These are phyloP conservation scores for Pantelozetes paolii DNA, from an alignment of 2,888 invertebrate genomes.

Conservation along the genomic window DNA sequence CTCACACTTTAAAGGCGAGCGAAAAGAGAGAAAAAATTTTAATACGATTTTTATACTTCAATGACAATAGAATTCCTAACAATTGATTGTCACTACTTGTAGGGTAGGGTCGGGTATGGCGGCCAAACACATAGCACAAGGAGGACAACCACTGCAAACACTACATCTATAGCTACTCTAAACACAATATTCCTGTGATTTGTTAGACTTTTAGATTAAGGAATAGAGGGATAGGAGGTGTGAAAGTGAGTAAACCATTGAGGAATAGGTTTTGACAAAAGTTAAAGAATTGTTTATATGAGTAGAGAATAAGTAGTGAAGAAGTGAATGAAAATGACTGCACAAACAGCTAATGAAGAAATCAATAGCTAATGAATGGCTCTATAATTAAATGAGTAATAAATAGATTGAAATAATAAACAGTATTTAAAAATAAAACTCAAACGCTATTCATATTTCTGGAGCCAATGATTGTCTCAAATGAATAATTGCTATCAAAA, in stretches of 20 bases:
- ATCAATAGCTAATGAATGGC: too few relatives aligned
- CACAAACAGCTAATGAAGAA: background rate
- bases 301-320: background rate
- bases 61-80: slow-evolving; percentile 11
- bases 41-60: slow-evolving; percentile 30
- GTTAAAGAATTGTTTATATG: slow-evolving; percentile 8
- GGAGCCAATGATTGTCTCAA: background rate
- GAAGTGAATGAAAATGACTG: background rate
- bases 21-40: slow-evolving; percentile 24
- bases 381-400: background rate
- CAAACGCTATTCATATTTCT: background rate
- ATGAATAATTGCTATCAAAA: background rate
- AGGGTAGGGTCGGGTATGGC: slow-evolving; percentile 28
- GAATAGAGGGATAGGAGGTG: slow-evolving; percentile 14
- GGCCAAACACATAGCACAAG: background rate
- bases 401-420: background rate
- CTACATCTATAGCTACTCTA: background rate
- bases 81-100: slow-evolving; percentile 27
- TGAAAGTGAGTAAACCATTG: background rate
- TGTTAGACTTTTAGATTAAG: slow-evolving; percentile 30
- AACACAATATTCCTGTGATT: slow-evolving; percentile 19
- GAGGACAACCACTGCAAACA: background rate
- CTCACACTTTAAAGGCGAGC: background rate
- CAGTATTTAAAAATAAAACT: background rate
- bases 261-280: background rate